phyloP scores from a whole-genome alignment of 2,888 invertebrate genomes.

The Rambutsinella grinnellia region DNA sequence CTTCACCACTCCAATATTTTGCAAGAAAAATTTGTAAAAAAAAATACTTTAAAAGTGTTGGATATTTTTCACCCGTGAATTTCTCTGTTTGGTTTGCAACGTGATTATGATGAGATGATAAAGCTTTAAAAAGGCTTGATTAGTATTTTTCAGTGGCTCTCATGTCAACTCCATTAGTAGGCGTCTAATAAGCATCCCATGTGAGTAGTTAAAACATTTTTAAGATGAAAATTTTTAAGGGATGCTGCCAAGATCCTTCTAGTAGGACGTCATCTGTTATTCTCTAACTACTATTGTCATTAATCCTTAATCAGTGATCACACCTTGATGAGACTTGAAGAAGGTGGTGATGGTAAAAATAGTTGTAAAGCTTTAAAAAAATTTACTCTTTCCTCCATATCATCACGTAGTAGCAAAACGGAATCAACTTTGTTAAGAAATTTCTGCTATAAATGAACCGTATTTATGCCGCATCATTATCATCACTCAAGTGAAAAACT shows the following conservation, averaged over 20 bases:
- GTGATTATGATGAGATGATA: not conserved
- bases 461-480: not conserved
- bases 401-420: too few relatives aligned
- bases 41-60: too few relatives aligned
- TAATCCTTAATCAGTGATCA: not conserved
- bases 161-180: not conserved
- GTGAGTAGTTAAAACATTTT: not conserved
- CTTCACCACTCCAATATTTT: not conserved
- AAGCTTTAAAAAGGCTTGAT: not conserved
- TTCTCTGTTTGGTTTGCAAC: too few relatives aligned
- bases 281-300: not conserved
- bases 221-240: not conserved
- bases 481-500: not conserved
- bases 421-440: too few relatives aligned
- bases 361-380: too few relatives aligned
- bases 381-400: too few relatives aligned
- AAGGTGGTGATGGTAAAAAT: conserved; percentile 5
- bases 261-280: not conserved
- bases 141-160: not conserved
- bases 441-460: not conserved
- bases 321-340: not conserved
- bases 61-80: too few relatives aligned
- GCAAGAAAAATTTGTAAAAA: too few relatives aligned
- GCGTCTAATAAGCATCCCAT: not conserved
- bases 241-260: not conserved